Conservation (phyloP, 2,797 vertebrate species). For the Hoplostethus mediterraneus region DNA sequence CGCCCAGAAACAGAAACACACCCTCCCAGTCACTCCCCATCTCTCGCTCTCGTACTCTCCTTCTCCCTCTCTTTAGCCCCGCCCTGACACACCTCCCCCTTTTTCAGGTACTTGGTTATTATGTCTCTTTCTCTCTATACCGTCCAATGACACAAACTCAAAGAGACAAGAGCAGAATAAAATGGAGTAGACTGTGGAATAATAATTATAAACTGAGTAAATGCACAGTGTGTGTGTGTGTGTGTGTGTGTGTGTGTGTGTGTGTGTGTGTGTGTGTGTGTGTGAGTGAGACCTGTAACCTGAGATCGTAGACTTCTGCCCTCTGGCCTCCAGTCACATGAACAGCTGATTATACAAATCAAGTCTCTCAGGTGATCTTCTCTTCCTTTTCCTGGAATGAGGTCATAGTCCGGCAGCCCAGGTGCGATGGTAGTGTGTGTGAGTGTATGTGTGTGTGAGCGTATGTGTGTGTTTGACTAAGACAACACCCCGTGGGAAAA, state of each 20-base stretch:
- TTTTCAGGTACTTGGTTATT: conserved; percentile 76
- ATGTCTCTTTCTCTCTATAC: neutral
- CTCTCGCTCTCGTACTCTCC: conserved; percentile 47
- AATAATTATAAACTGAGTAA: too few species aligned
- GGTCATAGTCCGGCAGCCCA: conserved; percentile 76
- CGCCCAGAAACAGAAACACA: conserved; percentile 72
- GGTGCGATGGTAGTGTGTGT: conserved; percentile 48
- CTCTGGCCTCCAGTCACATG: conserved; percentile 62
- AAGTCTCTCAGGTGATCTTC: conserved; percentile 74
- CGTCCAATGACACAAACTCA: conserved; percentile 10
- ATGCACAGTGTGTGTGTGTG: conserved; percentile 8
- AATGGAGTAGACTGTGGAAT: neutral
- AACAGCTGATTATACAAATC: conserved; percentile 83
- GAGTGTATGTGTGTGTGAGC: conserved; percentile 10
- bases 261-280: neutral
- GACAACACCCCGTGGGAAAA: conserved; percentile 61
- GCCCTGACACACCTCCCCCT: conserved; percentile 72
- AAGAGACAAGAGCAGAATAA: neutral
- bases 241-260: conserved; percentile 6
- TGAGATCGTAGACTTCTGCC: conserved; percentile 42
- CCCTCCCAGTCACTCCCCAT: conserved; percentile 70
- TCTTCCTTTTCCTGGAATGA: conserved; percentile 82
- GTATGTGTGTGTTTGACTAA: conserved; percentile 31
- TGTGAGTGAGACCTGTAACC: conserved; percentile 53
- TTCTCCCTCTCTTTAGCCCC: conserved; percentile 40